A percentile compares a stretch with the other conserved stretches of the same genome.
Evolutionary conservation across 2,797 vertebrate genomes (phyloP).

Genomic region (Eulemur coronatus): DNA sequence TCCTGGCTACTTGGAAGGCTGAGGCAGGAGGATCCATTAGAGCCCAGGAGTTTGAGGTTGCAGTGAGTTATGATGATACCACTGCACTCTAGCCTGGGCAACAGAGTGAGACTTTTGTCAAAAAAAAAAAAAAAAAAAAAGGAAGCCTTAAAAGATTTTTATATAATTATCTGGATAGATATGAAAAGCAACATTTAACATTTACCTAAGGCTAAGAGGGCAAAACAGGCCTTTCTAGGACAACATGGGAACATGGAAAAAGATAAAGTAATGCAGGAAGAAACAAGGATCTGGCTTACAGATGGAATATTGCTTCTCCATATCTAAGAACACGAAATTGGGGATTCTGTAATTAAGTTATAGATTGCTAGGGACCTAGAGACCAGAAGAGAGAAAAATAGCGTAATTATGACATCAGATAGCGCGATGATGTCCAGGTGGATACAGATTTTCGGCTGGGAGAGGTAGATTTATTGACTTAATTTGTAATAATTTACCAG

Average conservation of each 20-base stretch:
- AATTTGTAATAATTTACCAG: neutral
- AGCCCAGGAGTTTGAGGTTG: too few species aligned
- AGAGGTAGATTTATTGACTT: slow-evolving; percentile 25
- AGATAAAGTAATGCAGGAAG: neutral
- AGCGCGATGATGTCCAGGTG: neutral
- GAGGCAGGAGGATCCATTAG: too few species aligned
- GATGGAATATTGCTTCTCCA: neutral
- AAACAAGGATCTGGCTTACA: neutral
- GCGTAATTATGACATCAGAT: neutral
- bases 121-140: neutral
- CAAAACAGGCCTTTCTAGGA: neutral
- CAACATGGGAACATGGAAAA: neutral
- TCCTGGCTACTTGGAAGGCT: too few species aligned
- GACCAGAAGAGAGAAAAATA: neutral
- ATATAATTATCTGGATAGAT: neutral
- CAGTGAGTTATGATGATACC: too few species aligned
- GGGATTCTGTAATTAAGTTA: neutral
- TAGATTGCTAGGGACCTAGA: neutral
- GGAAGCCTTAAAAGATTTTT: neutral
- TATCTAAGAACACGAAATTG: neutral
- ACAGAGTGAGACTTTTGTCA: too few species aligned
- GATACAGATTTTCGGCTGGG: neutral
- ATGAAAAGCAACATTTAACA: slow-evolving; percentile 9
- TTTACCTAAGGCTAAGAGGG: neutral
- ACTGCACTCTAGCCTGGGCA: too few species aligned